phyloP scores from a whole-genome alignment of 1,140 invertebrate species.

The Drosophila yakuba region DNA sequence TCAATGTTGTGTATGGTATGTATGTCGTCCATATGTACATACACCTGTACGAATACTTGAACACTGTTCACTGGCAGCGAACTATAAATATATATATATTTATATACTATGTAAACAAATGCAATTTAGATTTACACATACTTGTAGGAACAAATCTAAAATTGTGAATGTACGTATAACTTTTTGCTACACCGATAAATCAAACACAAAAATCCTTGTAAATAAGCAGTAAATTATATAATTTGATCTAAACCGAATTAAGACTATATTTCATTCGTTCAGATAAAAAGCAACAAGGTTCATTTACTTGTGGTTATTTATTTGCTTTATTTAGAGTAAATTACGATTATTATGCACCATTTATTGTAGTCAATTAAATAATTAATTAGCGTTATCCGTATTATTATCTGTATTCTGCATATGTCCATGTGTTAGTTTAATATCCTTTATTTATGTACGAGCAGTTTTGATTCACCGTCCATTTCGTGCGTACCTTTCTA shows the following conservation, averaged over 20 bases:
- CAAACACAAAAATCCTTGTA: slow-evolving; percentile 24
- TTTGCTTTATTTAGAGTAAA: slow-evolving; percentile 47
- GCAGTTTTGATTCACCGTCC: slow-evolving; percentile 8
- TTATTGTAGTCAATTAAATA: slow-evolving; percentile 74
- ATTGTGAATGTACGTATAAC: slow-evolving; percentile 52
- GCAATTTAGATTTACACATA: slow-evolving; percentile 38
- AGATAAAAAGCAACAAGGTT: background rate
- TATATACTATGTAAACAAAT: slow-evolving; percentile 43
- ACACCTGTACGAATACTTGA: slow-evolving; percentile 29
- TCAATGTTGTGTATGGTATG: slow-evolving; percentile 40
- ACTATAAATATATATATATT: slow-evolving; percentile 48
- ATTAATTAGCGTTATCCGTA: slow-evolving; percentile 55
- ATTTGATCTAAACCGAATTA: slow-evolving; percentile 31
- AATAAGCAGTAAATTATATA: slow-evolving; percentile 53
- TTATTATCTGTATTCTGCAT: slow-evolving; percentile 49
- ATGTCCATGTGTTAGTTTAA: slow-evolving; percentile 37
- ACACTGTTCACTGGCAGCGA: slow-evolving; percentile 34
- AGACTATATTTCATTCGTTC: background rate
- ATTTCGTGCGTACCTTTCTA: slow-evolving; percentile 14
- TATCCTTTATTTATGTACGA: slow-evolving; percentile 24
- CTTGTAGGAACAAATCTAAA: slow-evolving; percentile 18
- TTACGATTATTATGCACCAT: slow-evolving; percentile 73
- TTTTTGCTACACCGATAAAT: slow-evolving; percentile 65
- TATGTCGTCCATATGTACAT: slow-evolving; percentile 41
- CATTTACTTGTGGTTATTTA: slow-evolving; percentile 27